phyloP scores from a whole-genome alignment of 2,888 invertebrate genomes.

The Pimpla rufipes region DNA sequence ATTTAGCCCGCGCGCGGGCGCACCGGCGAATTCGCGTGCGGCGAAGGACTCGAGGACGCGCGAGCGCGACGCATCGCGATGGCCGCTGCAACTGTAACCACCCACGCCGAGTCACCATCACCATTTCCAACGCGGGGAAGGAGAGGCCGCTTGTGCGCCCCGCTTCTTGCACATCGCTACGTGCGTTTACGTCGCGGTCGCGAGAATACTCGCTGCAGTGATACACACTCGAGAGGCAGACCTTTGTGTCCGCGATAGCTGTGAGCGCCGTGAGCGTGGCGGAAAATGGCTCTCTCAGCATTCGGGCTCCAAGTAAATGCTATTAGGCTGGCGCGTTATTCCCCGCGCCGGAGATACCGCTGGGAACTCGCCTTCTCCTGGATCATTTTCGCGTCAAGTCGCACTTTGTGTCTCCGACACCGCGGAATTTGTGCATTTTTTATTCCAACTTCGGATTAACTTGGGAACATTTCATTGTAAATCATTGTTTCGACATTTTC shows the following conservation, averaged over 20 bases:
- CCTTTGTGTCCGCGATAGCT: constrained; percentile 13
- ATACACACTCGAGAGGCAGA: not conserved
- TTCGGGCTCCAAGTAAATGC: constrained; percentile 53
- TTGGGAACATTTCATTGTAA: not conserved
- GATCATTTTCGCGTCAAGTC: not conserved
- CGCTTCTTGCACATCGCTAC: constrained; percentile 8
- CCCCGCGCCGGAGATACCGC: not conserved
- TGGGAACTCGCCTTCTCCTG: not conserved
- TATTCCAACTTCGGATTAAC: not conserved
- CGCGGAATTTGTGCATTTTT: not conserved
- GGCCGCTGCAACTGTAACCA: constrained; percentile 68
- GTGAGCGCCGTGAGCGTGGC: constrained; percentile 26
- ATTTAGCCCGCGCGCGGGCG: not conserved
- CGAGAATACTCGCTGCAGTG: constrained; percentile 43
- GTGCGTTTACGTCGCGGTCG: constrained; percentile 44
- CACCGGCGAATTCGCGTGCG: not conserved
- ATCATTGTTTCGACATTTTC: too few species aligned
- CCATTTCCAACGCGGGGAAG: constrained; percentile 57
- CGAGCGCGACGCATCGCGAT: constrained; percentile 62
- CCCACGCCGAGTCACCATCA: constrained; percentile 63
- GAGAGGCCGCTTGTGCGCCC: constrained; percentile 39
- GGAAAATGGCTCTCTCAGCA: constrained; percentile 65
- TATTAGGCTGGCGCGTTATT: constrained; percentile 40
- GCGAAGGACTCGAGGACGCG: constrained; percentile 46
- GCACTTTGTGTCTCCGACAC: not conserved